These are phyloP conservation scores for Polydrusus tereticollis DNA, from an alignment of 2,888 invertebrate species.

Conservation along the genomic window DNA sequence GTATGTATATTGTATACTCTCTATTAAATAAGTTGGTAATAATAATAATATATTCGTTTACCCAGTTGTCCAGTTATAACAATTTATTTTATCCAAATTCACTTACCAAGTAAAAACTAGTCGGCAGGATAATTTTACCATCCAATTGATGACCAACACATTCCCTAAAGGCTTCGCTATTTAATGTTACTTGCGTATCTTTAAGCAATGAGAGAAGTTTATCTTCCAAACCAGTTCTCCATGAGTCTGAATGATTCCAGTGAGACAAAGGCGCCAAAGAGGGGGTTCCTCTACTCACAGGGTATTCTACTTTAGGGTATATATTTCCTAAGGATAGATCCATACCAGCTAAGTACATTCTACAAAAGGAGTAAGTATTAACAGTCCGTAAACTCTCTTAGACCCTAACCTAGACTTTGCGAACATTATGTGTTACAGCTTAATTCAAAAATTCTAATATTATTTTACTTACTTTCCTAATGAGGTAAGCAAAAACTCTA, in stretches of 20 bases:
- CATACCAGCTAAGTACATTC: slow-evolving; percentile 84
- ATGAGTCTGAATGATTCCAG: slow-evolving; percentile 91
- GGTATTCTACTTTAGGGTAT: slow-evolving; percentile 83
- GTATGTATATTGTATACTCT: too few relatives aligned
- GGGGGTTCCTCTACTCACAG: slow-evolving; percentile 89
- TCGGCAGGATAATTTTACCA: slow-evolving; percentile 61
- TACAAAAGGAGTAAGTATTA: too few relatives aligned
- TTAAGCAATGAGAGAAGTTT: slow-evolving; percentile 60
- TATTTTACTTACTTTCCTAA: slow-evolving; percentile 73
- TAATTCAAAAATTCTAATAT: not conserved
- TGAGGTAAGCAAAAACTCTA: slow-evolving; percentile 73
- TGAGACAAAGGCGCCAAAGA: slow-evolving; percentile 85
- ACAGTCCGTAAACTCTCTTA: too few relatives aligned
- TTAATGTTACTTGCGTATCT: slow-evolving; percentile 67
- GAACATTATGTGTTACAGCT: too few relatives aligned
- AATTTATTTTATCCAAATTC: too few relatives aligned
- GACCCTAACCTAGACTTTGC: too few relatives aligned
- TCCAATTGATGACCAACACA: slow-evolving; percentile 63
- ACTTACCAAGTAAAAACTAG: slow-evolving; percentile 61
- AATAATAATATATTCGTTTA: too few relatives aligned
- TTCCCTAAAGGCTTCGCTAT: slow-evolving; percentile 66
- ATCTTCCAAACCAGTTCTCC: slow-evolving; percentile 70
- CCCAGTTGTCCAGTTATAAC: too few relatives aligned
- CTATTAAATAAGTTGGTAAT: too few relatives aligned
- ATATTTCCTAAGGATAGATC: slow-evolving; percentile 82